Conservation (phyloP, 2,888 invertebrate species). For the Marronus borbonicus region DNA sequence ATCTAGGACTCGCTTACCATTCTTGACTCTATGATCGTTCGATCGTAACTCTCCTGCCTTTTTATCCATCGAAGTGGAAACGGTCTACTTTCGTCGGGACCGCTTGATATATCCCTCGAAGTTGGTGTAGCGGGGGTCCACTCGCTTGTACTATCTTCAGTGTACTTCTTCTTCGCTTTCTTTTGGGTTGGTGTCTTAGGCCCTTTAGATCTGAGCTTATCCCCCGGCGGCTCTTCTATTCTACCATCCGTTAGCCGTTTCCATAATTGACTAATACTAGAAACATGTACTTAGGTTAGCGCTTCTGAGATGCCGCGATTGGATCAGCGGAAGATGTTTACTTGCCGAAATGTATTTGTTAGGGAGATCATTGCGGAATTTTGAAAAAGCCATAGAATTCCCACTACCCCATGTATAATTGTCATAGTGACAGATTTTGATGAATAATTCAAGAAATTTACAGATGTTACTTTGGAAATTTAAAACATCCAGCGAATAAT, state of each 20-base stretch:
- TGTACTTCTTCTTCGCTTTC: background rate
- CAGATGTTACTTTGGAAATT: no score
- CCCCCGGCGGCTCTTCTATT: background rate
- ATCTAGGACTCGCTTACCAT: background rate
- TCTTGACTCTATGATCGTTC: background rate
- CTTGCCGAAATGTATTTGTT: background rate
- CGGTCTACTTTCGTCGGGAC: no score
- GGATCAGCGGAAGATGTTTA: background rate
- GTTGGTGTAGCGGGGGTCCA: background rate
- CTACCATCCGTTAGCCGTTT: no score
- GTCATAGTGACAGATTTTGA: slow-evolving; percentile 8
- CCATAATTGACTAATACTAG: background rate
- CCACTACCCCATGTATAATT: no score
- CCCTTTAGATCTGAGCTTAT: no score
- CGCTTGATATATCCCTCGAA: background rate
- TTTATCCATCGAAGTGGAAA: background rate
- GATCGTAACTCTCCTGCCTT: background rate
- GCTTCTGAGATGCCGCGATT: background rate
- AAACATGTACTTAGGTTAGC: background rate
- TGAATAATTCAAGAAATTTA: no score
- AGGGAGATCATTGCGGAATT: background rate
- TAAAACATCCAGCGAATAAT: no score
- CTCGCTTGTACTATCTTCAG: background rate
- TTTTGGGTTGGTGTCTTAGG: background rate
- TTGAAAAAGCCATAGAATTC: background rate